Conservation (phyloP, 1,140 invertebrate genomes). For the Cydia pomonella region DNA sequence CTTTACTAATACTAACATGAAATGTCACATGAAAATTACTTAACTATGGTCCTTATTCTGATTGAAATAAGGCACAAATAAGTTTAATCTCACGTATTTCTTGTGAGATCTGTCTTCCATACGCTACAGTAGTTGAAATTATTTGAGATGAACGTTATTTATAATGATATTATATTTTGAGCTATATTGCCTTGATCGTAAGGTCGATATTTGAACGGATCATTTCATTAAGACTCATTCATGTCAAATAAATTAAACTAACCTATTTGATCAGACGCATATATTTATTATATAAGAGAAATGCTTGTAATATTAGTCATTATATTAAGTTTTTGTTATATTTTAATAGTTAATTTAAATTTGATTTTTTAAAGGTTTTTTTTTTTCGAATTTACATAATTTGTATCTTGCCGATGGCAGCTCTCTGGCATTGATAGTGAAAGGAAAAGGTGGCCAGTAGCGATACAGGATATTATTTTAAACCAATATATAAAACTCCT, state of each 20-base stretch:
- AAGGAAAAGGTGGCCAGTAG: background rate
- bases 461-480: background rate
- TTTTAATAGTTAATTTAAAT: constrained; percentile 7
- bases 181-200: too few relatives aligned
- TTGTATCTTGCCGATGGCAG: constrained; percentile 29
- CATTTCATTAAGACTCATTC: background rate
- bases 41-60: constrained; percentile 12
- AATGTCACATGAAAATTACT: background rate
- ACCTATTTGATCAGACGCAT: background rate
- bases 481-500: background rate
- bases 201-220: background rate
- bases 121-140: background rate
- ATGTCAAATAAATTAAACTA: background rate
- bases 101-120: constrained; percentile 10
- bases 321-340: constrained; percentile 17
- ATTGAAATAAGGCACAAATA: constrained; percentile 6
- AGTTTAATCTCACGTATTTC: background rate
- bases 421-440: constrained; percentile 25
- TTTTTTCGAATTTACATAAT: background rate
- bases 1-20: background rate
- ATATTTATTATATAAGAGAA: background rate
- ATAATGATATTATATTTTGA: too few relatives aligned
- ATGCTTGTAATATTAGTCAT: constrained; percentile 11
- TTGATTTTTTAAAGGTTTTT: background rate
- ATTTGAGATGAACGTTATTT: background rate